Conservation (phyloP, 2,113 vertebrate genomes). For the Sphyrna mokarran region DNA sequence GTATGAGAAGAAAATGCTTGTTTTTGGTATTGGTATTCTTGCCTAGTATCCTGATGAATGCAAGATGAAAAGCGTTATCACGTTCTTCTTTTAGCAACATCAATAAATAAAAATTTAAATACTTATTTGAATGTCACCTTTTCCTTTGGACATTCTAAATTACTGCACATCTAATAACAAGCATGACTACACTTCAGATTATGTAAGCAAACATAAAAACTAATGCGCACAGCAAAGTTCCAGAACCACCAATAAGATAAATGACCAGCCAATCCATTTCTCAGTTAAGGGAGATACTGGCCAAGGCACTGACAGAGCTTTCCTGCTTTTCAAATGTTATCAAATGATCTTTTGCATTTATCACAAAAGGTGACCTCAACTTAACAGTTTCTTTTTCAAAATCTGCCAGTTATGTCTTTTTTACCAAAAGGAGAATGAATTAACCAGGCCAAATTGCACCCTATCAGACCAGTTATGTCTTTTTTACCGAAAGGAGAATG, state of each 20-base stretch:
- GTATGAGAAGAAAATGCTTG: no score
- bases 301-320: background rate
- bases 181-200: background rate
- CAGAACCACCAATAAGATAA: background rate
- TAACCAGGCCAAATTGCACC: no score
- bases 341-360: background rate
- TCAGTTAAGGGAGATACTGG: background rate
- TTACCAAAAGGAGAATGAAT: no score
- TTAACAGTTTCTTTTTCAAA: background rate
- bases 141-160: background rate
- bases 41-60: no score
- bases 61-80: no score
- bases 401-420: no score
- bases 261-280: background rate
- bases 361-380: background rate
- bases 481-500: no score
- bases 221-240: background rate
- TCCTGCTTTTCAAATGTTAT: background rate
- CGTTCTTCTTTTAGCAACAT: no score
- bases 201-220: background rate
- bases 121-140: background rate
- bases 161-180: background rate
- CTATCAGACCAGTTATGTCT: no score
- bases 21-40: no score
- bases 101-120: background rate